Percentiles rank a stretch among this genome's conserved stretches.
Evolutionary conservation across 2,113 vertebrate genomes (phyloP).

Genomic region (Halcyon senegalensis): DNA sequence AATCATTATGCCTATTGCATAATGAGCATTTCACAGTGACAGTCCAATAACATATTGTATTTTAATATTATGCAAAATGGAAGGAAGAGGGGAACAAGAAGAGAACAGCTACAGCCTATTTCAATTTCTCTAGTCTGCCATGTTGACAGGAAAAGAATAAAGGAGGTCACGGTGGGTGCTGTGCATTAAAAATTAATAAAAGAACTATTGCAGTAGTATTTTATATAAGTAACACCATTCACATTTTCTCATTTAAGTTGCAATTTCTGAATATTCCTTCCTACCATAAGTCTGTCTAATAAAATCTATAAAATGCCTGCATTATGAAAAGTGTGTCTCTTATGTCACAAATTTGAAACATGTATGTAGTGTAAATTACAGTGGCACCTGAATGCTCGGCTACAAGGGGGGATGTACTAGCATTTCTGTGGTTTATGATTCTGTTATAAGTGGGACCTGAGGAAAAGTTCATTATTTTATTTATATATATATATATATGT

Average conservation of each 20-base stretch:
- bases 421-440: constrained; percentile 53
- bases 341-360: constrained; percentile 58
- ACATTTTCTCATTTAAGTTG: constrained; percentile 77
- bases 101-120: constrained; percentile 61
- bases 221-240: constrained; percentile 81
- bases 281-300: constrained; percentile 72
- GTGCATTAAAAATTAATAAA: constrained; percentile 85
- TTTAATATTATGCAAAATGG: constrained; percentile 42
- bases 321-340: constrained; percentile 65
- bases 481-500: neutral
- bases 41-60: constrained; percentile 45
- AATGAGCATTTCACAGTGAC: constrained; percentile 42
- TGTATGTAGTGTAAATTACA: constrained; percentile 33
- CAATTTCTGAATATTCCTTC: constrained; percentile 75
- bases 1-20: neutral
- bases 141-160: constrained; percentile 77
- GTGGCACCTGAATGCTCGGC: constrained; percentile 13
- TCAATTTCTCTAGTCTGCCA: constrained; percentile 76
- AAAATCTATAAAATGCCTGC: constrained; percentile 66
- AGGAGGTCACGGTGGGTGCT: constrained; percentile 77
- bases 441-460: neutral
- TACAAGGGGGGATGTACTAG: constrained; percentile 11
- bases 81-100: constrained; percentile 5
- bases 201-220: constrained; percentile 82
- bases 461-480: constrained; percentile 19